Evolutionary conservation across 2,797 vertebrate species (phyloP), one percentile per base, ranked within the genome.

Genomic region (Martes flavigula): DNA sequence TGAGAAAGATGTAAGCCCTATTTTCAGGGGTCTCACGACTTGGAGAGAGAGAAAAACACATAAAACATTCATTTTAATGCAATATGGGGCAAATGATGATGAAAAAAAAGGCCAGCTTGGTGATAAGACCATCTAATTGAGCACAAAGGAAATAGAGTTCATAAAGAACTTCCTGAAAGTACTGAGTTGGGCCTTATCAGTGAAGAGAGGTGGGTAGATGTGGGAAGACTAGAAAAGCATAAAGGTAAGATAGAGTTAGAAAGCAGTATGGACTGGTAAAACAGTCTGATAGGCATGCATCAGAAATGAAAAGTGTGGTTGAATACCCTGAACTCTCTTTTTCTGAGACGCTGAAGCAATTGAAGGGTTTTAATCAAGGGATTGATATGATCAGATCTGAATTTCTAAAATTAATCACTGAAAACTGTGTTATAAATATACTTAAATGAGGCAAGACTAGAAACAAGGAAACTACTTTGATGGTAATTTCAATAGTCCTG

Each of bases 381-480:
- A 68, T 54, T 35, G 66, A 30, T 11, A 40, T 35, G 30, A 32
- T 87, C 35, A 62, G 18, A 2, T 25, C 9, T 91, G 77, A 87
- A 91, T 93, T 95, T 83, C 43, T 60, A 27, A 72, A 72, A 87
- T 83, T 60, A 84, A 79, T 97, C 54, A 32, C 32, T 64, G n/a
- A 87, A 87, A 94, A 14, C 40, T 91, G 66, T 35, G 4, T 38
- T n/a, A 11, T 30, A 86, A 62, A 86, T 43, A 82, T 30, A 56
- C 51, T 62, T 82, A 78, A 62, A 92, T 27, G 3, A 68, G 40
- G 20, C 21, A 83, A 92, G 30, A 62, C 3, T 56, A 70, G 32
- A 85, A 92, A 78, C 14, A 56, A 87, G 25, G 15, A 70, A 94
- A 88, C 40, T 64, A 54, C 20, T 10, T 40, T 30, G 18, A 60